phyloP scores from a whole-genome alignment of 1,140 invertebrate species.

The Papilio glaucus region DNA sequence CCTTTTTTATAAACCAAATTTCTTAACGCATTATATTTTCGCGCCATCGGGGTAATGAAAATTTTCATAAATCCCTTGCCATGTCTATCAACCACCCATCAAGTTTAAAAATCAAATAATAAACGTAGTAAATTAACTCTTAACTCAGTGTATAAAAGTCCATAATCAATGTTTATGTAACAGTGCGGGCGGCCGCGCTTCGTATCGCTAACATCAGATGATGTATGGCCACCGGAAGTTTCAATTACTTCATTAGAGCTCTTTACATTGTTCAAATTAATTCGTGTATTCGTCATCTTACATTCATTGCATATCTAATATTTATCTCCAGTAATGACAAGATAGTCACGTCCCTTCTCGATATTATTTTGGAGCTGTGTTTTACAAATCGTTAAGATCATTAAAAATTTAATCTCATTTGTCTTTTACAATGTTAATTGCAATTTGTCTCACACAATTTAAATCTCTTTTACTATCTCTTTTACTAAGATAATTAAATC shows the following conservation, averaged over 20 bases:
- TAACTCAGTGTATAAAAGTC: conserved; percentile 1
- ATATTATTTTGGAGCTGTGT: background rate
- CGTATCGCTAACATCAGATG: conserved; percentile 46
- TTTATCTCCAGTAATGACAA: conserved; percentile 49
- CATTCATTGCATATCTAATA: conserved; percentile 42
- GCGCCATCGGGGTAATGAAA: background rate
- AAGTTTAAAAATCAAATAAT: background rate
- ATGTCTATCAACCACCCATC: conserved; percentile 12
- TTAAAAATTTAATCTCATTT: too few relatives aligned
- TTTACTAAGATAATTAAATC: too few relatives aligned
- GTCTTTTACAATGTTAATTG: too few relatives aligned
- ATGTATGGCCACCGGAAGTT: conserved; percentile 56
- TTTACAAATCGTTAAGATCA: too few relatives aligned
- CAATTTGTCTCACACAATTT: too few relatives aligned
- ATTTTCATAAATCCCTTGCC: conserved; percentile 25
- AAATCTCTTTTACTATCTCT: too few relatives aligned
- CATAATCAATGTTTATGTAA: background rate
- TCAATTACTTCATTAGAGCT: conserved; percentile 65
- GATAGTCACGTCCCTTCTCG: too few relatives aligned
- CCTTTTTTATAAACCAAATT: background rate
- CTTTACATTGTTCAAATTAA: conserved; percentile 57
- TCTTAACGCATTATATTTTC: conserved; percentile 5
- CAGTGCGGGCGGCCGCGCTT: conserved; percentile 39
- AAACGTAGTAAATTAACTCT: background rate
- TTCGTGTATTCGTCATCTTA: conserved; percentile 54